Evolutionary conservation across 2,888 invertebrate genomes (phyloP), one percentile per base, ranked within the genome.

Genomic region (Morpho helenor): DNA sequence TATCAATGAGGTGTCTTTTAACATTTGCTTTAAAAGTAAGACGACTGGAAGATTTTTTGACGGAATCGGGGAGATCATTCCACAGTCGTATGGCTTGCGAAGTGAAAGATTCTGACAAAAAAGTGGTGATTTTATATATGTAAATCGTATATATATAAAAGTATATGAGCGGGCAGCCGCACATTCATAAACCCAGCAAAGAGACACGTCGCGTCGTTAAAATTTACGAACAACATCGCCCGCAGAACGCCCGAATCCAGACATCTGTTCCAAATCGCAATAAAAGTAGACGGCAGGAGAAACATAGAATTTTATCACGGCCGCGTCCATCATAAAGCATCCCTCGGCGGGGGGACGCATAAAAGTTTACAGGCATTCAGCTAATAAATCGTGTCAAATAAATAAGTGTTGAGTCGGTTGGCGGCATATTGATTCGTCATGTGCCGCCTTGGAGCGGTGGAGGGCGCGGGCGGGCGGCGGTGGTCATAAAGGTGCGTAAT

Each of bases 401-500:
- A 90, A 90, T 90, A 90, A 89, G 89, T 89, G 89, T 89, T 86
- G 89, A 90, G 89, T 88, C 84, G 87, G 88, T 89, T 82, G 85
- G 84, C 84, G 87, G 89, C 90, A 90, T 90, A 90, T 90, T 90
- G 90, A 90, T 90, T 90, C 88, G 90, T 89, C 89, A 90, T 88
- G 87, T 87, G 87, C 86, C 86, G 87, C 86, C 86, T 86, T 86
- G 76, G 82, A 80, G 82, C 78, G 79, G 67, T 56, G 31, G 65
- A 60, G 70, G 60, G 69, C 63, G 45, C 64, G 54, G 67, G 48
- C 73, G 72, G 73, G 72, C 75, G 76, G 74, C 75, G 85, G 82
- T 82, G 87, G 91, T 93, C 92, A 94, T 94, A 94, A 94, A 94
- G 93, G 93, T 94, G 94, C 94, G 94, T 94, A 94, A 94, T 93